Conservation (phyloP, 2,113 vertebrate genomes). For the Aix galericulata region DNA sequence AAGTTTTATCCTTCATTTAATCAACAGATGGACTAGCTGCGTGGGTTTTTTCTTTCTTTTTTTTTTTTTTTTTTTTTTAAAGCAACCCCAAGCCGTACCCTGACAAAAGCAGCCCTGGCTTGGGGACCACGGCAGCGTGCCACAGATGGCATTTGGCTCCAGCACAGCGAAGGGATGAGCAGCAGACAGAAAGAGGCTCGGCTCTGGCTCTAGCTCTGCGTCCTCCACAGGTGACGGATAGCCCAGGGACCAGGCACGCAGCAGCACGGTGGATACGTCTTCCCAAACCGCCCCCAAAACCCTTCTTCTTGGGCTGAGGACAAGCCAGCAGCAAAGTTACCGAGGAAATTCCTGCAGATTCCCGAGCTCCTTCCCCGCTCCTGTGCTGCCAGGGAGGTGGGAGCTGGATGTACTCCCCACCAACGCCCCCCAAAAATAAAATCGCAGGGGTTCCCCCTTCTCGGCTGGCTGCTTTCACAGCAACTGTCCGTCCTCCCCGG, state of each 20-base stretch:
- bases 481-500: background rate
- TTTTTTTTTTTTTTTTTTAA: background rate
- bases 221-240: slow-evolving; percentile 75
- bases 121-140: background rate
- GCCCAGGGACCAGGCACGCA: background rate
- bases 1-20: slow-evolving; percentile 78
- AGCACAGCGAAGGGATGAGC: background rate
- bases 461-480: background rate
- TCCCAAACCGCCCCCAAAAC: background rate
- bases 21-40: slow-evolving; percentile 76
- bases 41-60: background rate
- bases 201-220: background rate
- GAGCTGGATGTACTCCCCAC: background rate
- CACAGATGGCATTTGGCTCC: slow-evolving; percentile 48
- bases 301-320: background rate
- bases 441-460: background rate
- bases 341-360: background rate
- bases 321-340: slow-evolving; percentile 56
- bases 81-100: slow-evolving; percentile 39
- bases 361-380: background rate
- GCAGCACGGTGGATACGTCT: background rate
- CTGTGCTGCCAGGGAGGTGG: background rate
- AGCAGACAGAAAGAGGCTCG: background rate
- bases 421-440: no score
- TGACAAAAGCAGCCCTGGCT: slow-evolving; percentile 4